These are phyloP conservation scores for Cygnus atratus DNA, from an alignment of 2,113 vertebrate species.

Conservation along the genomic window DNA sequence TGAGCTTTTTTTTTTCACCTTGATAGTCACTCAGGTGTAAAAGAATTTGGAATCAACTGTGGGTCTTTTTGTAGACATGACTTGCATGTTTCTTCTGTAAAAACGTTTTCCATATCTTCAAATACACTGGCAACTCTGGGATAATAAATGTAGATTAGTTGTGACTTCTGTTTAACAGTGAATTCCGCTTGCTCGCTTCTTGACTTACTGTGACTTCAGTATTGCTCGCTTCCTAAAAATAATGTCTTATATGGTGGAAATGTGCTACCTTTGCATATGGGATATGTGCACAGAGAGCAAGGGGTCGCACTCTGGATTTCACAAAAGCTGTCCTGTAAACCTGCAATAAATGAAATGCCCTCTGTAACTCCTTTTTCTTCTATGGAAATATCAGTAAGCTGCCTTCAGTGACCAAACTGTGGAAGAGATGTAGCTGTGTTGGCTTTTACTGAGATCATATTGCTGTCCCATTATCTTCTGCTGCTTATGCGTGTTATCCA, in stretches of 20 bases:
- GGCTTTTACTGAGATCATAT: not conserved
- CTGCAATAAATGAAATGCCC: fast-evolving
- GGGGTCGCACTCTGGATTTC: not conserved
- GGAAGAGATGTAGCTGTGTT: not conserved
- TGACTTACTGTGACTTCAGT: not conserved
- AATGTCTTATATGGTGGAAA: fast-evolving
- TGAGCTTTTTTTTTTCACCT: not conserved
- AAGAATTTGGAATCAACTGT: not conserved
- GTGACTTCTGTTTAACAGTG: not conserved
- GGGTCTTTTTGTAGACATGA: fast-evolving
- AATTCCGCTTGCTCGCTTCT: not conserved
- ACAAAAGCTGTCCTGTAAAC: not conserved
- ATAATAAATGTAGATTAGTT: not conserved
- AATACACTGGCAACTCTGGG: fast-evolving
- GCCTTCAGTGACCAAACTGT: not conserved
- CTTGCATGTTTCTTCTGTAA: not conserved
- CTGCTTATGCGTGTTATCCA: not conserved
- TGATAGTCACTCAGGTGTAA: not conserved
- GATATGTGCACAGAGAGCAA: not conserved
- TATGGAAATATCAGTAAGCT: not conserved
- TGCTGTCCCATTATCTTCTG: fast-evolving
- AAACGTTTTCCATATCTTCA: not conserved
- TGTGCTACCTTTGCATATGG: not conserved
- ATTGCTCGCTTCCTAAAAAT: not conserved
- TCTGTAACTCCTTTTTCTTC: not conserved